Evolutionary conservation across 1,140 invertebrate species (phyloP).

Genomic region (Parasteatoda tepidariorum): DNA sequence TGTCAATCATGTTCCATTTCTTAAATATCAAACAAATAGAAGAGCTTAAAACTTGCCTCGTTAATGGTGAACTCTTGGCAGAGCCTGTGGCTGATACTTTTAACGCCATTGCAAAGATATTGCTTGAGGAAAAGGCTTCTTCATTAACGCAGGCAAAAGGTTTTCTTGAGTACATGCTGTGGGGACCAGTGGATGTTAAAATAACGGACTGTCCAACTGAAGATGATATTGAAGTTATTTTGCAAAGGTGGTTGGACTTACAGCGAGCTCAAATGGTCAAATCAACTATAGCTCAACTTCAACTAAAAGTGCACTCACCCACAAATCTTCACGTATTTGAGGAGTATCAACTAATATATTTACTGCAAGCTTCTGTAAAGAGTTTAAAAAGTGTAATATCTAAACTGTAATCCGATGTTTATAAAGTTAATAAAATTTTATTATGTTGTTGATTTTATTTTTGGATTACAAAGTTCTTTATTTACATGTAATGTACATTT

Average conservation of each 20-base stretch:
- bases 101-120: conserved; percentile 62
- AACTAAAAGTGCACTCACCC: background rate
- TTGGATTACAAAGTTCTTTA: too few relatives aligned
- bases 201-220: background rate
- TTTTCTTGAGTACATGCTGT: conserved; percentile 83
- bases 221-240: background rate
- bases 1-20: conserved; percentile 77
- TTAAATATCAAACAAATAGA: conserved; percentile 67
- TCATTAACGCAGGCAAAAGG: conserved; percentile 74
- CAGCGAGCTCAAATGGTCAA: conserved; percentile 52
- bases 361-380: conserved; percentile 44
- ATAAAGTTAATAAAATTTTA: background rate
- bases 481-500: too few relatives aligned
- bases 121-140: conserved; percentile 64
- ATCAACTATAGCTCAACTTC: conserved; percentile 16
- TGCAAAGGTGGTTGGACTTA: conserved; percentile 52
- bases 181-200: conserved; percentile 75
- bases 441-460: background rate
- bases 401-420: background rate
- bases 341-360: conserved; percentile 41
- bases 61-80: conserved; percentile 57
- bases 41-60: conserved; percentile 34
- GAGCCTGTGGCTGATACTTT: conserved; percentile 61
- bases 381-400: conserved; percentile 37
- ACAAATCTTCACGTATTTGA: conserved; percentile 22